Percentiles rank a stretch among this genome's conserved stretches.
phyloP scores from a whole-genome alignment of 2,888 invertebrate species.

The Calameuta pallipes region DNA sequence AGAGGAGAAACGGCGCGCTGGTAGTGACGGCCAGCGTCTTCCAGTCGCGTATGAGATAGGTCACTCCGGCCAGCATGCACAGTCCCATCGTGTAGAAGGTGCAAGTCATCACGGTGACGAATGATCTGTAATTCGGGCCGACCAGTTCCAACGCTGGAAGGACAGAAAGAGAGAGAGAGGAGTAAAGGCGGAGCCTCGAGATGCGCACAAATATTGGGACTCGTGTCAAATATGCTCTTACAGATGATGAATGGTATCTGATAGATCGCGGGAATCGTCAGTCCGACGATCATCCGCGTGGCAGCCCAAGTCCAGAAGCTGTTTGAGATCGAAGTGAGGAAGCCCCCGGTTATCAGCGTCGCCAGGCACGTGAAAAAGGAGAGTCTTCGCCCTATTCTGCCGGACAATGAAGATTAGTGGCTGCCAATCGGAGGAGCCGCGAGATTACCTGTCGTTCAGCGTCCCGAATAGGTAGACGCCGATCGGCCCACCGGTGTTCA shows the following conservation, averaged over 20 bases:
- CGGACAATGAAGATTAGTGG: constrained; percentile 16
- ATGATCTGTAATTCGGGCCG: constrained; percentile 90
- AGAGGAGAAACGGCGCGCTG: constrained; percentile 85
- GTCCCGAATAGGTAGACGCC: constrained; percentile 90
- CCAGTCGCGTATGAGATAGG: constrained; percentile 89
- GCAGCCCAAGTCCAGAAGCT: constrained; percentile 87
- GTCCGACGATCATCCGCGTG: constrained; percentile 82
- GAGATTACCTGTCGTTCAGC: constrained; percentile 77
- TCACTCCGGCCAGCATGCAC: constrained; percentile 84
- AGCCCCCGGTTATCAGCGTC: constrained; percentile 82
- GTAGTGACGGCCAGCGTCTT: constrained; percentile 82
- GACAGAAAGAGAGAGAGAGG: not conserved
- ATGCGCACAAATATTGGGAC: not conserved
- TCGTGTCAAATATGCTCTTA: constrained; percentile 62
- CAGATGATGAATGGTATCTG: constrained; percentile 96
- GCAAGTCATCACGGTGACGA: constrained; percentile 92
- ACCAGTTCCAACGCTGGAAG: constrained; percentile 88
- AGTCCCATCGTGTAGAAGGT: constrained; percentile 90
- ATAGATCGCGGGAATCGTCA: constrained; percentile 92
- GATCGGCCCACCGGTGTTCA: constrained; percentile 89
- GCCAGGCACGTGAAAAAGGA: constrained; percentile 89
- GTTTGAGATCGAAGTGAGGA: constrained; percentile 81
- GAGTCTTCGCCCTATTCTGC: constrained; percentile 82
- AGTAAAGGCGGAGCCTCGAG: too few species aligned
- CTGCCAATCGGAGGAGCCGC: not conserved